Percentiles rank a stretch among this genome's conserved stretches.
These are phyloP conservation scores for Amphipyra tragopoginis DNA, from an alignment of 2,888 invertebrate genomes.

Conservation along the genomic window DNA sequence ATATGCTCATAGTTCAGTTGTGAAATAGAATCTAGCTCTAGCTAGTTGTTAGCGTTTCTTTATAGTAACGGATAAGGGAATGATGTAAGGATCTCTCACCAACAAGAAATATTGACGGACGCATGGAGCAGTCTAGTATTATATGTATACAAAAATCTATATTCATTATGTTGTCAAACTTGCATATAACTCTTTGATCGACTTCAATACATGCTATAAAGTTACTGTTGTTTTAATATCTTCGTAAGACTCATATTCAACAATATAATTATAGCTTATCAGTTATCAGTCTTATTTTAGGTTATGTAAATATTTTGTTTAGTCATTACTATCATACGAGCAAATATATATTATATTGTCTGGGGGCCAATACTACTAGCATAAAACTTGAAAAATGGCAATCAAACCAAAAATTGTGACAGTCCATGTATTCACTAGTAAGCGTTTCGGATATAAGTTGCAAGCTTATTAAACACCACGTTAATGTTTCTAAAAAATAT, in stretches of 20 bases:
- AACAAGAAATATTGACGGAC: conserved; percentile 36
- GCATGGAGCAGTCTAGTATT: conserved; percentile 44
- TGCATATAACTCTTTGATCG: conserved; percentile 30
- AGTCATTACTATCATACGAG: conserved; percentile 71
- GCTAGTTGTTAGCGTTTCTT: conserved; percentile 83
- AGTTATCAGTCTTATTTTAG: conserved; percentile 56
- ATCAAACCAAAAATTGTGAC: too few species aligned
- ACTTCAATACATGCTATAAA: conserved; percentile 52
- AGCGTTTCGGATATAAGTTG: too few species aligned
- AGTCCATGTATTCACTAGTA: too few species aligned
- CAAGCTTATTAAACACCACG: too few species aligned
- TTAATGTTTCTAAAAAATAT: too few species aligned
- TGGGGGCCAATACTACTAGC: too few species aligned
- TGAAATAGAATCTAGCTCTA: conserved; percentile 86
- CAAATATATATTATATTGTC: conserved; percentile 66
- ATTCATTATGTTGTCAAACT: conserved; percentile 35
- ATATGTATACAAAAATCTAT: conserved; percentile 31
- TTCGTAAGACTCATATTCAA: conserved; percentile 34
- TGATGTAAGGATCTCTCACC: conserved; percentile 68
- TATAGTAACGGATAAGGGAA: conserved; percentile 65
- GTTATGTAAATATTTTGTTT: conserved; percentile 81
- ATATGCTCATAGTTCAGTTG: conserved; percentile 88
- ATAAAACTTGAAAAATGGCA: too few species aligned
- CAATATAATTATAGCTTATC: conserved; percentile 49
- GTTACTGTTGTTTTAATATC: conserved; percentile 55